Percentiles rank a stretch among this genome's conserved stretches.
phyloP scores from a whole-genome alignment of 2,113 vertebrate species.

The Osmerus mordax region DNA sequence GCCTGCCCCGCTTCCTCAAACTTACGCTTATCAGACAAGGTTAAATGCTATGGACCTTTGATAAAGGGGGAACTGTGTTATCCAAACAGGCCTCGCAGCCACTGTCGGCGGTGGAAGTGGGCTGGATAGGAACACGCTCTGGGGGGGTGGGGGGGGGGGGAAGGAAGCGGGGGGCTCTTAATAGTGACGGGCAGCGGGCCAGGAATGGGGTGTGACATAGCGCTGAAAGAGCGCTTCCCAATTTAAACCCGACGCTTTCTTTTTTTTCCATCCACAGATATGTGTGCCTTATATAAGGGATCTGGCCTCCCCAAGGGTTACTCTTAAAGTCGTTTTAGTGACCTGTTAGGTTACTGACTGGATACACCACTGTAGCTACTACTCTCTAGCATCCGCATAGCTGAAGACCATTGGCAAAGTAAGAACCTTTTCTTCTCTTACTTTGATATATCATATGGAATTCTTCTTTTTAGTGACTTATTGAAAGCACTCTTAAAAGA shows the following conservation, averaged over 20 bases:
- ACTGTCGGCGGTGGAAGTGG: not conserved
- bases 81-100: not conserved
- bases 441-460: too few species aligned
- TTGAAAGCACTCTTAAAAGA: too few species aligned
- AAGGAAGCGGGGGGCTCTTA: constrained; percentile 4
- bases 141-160: not conserved
- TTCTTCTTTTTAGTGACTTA: too few species aligned
- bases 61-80: not conserved
- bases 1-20: not conserved
- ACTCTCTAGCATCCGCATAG: not conserved
- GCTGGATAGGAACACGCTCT: not conserved
- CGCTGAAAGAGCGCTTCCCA: constrained; percentile 35
- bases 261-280: constrained; percentile 15
- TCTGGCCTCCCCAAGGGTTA: constrained; percentile 20
- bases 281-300: constrained; percentile 24
- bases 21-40: not conserved
- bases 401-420: not conserved
- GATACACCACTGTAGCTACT: not conserved
- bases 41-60: not conserved
- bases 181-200: constrained; percentile 7
- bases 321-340: constrained; percentile 13
- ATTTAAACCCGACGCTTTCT: constrained; percentile 20
- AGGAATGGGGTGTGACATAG: constrained; percentile 20
- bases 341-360: constrained; percentile 1
- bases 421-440: not conserved